These are phyloP conservation scores for Antennarius striatus DNA, from an alignment of 2,113 vertebrate genomes.

Conservation along the genomic window DNA sequence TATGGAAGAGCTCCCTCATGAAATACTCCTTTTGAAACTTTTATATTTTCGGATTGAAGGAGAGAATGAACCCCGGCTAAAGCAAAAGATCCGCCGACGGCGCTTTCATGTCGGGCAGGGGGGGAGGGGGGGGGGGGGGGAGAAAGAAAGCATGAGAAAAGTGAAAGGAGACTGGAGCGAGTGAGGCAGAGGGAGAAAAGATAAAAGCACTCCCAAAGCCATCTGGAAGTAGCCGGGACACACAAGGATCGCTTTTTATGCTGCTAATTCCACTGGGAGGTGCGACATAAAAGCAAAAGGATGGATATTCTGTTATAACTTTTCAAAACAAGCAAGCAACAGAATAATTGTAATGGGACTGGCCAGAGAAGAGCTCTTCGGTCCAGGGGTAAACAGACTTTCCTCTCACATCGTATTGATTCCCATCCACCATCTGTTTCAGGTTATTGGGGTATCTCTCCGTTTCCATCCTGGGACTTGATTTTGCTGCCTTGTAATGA, in stretches of 20 bases:
- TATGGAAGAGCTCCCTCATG: slow-evolving; percentile 81
- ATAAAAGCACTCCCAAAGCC: slow-evolving; percentile 83
- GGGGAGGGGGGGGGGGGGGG: slow-evolving; percentile 14
- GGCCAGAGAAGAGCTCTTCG: slow-evolving; percentile 60
- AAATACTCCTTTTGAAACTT: slow-evolving; percentile 81
- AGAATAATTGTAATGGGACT: slow-evolving; percentile 79
- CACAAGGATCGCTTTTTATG: slow-evolving; percentile 82
- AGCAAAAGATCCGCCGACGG: slow-evolving; percentile 80
- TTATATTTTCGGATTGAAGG: slow-evolving; percentile 82
- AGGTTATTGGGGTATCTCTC: no score
- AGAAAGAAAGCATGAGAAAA: slow-evolving; percentile 60
- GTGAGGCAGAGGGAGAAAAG: slow-evolving; percentile 66
- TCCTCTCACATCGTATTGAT: slow-evolving; percentile 51
- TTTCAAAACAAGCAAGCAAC: slow-evolving; percentile 73
- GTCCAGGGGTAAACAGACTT: slow-evolving; percentile 62
- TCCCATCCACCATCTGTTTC: slow-evolving; percentile 27
- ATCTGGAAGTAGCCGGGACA: slow-evolving; percentile 83
- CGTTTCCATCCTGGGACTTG: no score
- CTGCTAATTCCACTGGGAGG: slow-evolving; percentile 80
- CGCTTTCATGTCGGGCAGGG: slow-evolving; percentile 75
- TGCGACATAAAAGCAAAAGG: slow-evolving; percentile 77
- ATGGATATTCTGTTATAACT: slow-evolving; percentile 84
- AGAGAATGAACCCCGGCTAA: slow-evolving; percentile 74
- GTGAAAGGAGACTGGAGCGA: slow-evolving; percentile 67
- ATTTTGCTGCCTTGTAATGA: background rate